A percentile compares a stretch with the other conserved stretches of the same genome.
Conservation (phyloP, 2,797 vertebrate species). For the Pangasius krempfi region DNA sequence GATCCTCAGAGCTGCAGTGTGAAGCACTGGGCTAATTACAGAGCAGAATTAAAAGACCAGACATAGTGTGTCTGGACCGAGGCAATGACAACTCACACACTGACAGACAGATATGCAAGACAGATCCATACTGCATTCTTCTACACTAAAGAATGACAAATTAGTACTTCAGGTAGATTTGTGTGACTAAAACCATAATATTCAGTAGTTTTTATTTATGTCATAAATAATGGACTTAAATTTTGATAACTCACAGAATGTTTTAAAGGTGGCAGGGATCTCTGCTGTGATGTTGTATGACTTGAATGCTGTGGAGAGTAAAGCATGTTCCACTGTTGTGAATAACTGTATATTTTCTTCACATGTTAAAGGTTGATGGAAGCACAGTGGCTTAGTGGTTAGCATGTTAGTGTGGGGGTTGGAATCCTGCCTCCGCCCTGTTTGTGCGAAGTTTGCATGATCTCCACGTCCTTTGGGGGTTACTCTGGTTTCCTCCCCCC, state of each 20-base stretch:
- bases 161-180: background rate
- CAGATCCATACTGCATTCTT: background rate
- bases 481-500: too few species aligned
- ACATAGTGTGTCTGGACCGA: background rate
- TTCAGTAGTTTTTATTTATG: background rate
- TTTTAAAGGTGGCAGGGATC: background rate
- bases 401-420: too few species aligned
- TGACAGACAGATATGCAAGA: slow-evolving; percentile 10
- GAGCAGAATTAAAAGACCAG: slow-evolving; percentile 46
- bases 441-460: too few species aligned
- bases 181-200: background rate
- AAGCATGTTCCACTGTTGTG: background rate
- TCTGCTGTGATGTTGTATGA: background rate
- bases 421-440: too few species aligned
- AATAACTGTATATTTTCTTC: background rate
- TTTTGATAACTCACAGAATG: background rate
- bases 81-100: background rate
- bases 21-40: slow-evolving; percentile 57
- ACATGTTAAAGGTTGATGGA: too few species aligned
- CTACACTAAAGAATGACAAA: background rate
- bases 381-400: too few species aligned
- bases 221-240: background rate
- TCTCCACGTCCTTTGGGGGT: too few species aligned
- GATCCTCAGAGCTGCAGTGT: slow-evolving; percentile 40
- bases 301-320: background rate